A percentile compares a stretch with the other conserved stretches of the same genome.
phyloP scores from a whole-genome alignment of 2,888 invertebrate species.

The Cantharis nigra region DNA sequence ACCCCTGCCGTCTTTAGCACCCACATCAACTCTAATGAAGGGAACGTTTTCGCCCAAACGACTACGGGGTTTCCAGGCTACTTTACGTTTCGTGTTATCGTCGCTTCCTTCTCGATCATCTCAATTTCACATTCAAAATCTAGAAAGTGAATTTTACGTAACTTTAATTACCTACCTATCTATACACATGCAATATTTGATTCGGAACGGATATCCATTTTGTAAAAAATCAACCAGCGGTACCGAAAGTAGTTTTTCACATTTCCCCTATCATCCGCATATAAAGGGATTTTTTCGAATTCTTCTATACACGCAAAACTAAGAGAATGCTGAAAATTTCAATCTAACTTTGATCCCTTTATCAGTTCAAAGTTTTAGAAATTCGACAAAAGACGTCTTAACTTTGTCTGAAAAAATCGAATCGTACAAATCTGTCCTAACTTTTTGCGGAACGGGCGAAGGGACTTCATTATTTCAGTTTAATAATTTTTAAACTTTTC shows the following conservation, averaged over 20 bases:
- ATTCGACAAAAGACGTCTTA: neutral
- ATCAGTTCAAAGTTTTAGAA: neutral
- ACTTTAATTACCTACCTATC: neutral
- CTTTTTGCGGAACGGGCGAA: neutral
- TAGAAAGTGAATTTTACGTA: neutral
- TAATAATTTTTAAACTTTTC: neutral
- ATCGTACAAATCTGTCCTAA: neutral
- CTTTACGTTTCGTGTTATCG: slow-evolving; percentile 12
- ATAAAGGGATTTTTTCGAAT: neutral
- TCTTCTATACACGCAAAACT: neutral
- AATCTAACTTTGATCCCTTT: neutral
- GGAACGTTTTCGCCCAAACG: slow-evolving; percentile 24
- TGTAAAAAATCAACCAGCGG: neutral
- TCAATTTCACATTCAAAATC: neutral
- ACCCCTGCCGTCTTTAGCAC: slow-evolving; percentile 10
- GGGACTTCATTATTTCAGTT: neutral
- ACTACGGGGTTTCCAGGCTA: slow-evolving; percentile 23
- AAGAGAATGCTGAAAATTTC: neutral
- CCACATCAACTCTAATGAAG: slow-evolving; percentile 30
- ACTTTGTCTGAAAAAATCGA: neutral
- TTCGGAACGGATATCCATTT: neutral
- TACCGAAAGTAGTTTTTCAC: neutral
- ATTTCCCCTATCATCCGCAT: neutral
- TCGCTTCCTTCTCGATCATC: neutral
- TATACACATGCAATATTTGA: neutral